Evolutionary conservation across 2,888 invertebrate genomes (phyloP).

Genomic region (Parthenolecanium corni): DNA sequence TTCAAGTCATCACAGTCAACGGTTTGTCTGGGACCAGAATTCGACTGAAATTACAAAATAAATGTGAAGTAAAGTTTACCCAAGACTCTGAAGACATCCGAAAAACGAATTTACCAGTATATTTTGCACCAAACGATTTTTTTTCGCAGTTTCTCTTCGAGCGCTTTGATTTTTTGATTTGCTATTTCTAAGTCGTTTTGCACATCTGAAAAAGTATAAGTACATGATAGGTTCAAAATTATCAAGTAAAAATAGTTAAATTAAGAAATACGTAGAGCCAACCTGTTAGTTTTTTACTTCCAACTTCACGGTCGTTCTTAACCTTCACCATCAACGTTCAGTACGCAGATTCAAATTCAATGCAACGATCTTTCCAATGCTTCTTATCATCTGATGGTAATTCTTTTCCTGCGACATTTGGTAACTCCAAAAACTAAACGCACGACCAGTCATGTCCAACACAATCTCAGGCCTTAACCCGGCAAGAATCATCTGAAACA

Average conservation of each 20-base stretch:
- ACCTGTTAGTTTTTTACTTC: slow-evolving; percentile 31
- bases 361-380: slow-evolving; percentile 28
- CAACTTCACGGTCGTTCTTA: slow-evolving; percentile 31
- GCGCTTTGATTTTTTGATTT: slow-evolving; percentile 33
- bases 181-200: slow-evolving; percentile 34
- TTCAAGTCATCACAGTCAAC: too few relatives aligned
- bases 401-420: slow-evolving; percentile 37
- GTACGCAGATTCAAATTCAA: slow-evolving; percentile 30
- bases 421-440: slow-evolving; percentile 41
- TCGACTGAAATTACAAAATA: too few relatives aligned
- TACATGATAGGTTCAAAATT: not conserved
- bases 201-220: slow-evolving; percentile 32
- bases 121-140: slow-evolving; percentile 33
- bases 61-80: too few relatives aligned
- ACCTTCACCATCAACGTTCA: slow-evolving; percentile 30
- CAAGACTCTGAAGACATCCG: not conserved
- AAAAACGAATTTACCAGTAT: slow-evolving; percentile 34
- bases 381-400: slow-evolving; percentile 31
- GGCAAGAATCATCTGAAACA: slow-evolving; percentile 38
- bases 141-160: slow-evolving; percentile 34
- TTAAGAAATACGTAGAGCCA: slow-evolving; percentile 5
- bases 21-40: too few relatives aligned
- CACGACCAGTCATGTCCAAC: slow-evolving; percentile 39
- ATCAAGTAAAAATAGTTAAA: too few relatives aligned
- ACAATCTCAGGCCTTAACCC: slow-evolving; percentile 41